Base-by-base conservation (phyloP, 2,888 invertebrate species). In the Ceramica pisi region DNA sequence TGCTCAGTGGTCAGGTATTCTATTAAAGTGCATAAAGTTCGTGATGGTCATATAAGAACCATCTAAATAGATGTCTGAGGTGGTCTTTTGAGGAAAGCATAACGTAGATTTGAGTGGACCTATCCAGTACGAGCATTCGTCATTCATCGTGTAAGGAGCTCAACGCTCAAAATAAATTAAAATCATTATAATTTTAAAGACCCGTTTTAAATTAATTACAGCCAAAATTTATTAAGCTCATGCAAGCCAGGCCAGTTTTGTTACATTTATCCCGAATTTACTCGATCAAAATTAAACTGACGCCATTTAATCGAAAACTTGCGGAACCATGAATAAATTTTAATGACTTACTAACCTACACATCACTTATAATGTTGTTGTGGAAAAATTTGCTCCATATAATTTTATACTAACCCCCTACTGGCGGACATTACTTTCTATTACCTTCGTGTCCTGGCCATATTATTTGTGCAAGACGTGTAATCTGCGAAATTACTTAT, bases 351-450 rank as follows among this genome's bases (percentile, higher is more conserved):
- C n/a, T 21, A 12, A 5, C 3, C 10, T 19, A 55, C 14, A 16
- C 23, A 50, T 62, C 51, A 4, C 69, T 21, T 62, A 63, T 55
- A 60, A 68, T 67, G 38, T 57, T 35, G 19, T 41, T 26, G 38
- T 51, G 51, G 64, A 76, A 82, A 71, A 75, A 66, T 48, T 72
- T 72, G 48, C 72, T 51, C 53, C 61, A 23, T 80, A 77, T 81
- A 81, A 81, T 85, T 83, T 77, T 57, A 63, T 51, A 51, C 35
- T 51, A 48, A 35, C 26, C 65, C 63, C 74, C 50, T 50, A n/a
- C 51, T 51, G 71, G 74, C 69, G 57, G 21, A 38, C 81, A 80
- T 85, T 85, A 85, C 55, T 77, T 80, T 85, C 68, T 83, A 85
- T 83, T 74, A 83, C 76, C 83, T 85, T 77, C 81, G 81, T 85